A percentile compares a stretch with the other conserved stretches of the same genome.
phyloP scores from a whole-genome alignment of 2,888 invertebrate genomes.

The Helobdella robusta region DNA sequence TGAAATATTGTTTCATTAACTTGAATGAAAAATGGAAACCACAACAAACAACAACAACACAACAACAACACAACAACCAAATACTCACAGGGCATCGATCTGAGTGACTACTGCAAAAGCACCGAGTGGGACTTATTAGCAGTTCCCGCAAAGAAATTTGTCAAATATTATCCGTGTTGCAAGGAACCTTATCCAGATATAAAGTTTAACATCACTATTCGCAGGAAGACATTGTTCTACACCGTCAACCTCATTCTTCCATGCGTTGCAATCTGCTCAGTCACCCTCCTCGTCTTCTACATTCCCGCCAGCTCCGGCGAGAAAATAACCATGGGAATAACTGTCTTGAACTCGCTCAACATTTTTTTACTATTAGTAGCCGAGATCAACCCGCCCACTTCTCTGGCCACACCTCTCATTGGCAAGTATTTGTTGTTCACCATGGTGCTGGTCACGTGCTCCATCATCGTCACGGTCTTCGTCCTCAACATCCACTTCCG shows the following conservation, averaged over 20 bases:
- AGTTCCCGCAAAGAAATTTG: conserved; percentile 54
- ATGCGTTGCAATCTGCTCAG: conserved; percentile 87
- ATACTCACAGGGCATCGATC: conserved; percentile 44
- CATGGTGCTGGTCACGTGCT: conserved; percentile 93
- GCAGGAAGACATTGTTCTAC: conserved; percentile 69
- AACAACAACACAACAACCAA: too few relatives aligned
- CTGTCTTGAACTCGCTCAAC: conserved; percentile 94
- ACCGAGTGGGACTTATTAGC: conserved; percentile 54
- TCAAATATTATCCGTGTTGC: conserved; percentile 55
- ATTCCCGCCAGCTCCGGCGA: conserved; percentile 95
- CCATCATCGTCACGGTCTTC: conserved; percentile 90
- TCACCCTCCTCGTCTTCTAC: conserved; percentile 92
- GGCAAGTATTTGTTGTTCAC: conserved; percentile 91
- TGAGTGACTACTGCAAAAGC: conserved; percentile 46
- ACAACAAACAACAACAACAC: neutral
- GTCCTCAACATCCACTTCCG: conserved; percentile 94
- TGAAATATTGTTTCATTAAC: too few relatives aligned
- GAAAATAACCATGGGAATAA: conserved; percentile 89
- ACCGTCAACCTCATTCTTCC: conserved; percentile 93
- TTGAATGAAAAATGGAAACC: neutral
- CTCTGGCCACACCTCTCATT: conserved; percentile 86
- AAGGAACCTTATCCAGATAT: conserved; percentile 51
- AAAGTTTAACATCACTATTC: conserved; percentile 49
- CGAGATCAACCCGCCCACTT: conserved; percentile 96
- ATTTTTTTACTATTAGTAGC: conserved; percentile 96